These are phyloP conservation scores for Mus pahari DNA, from an alignment of 2,113 vertebrate genomes.

Conservation along the genomic window DNA sequence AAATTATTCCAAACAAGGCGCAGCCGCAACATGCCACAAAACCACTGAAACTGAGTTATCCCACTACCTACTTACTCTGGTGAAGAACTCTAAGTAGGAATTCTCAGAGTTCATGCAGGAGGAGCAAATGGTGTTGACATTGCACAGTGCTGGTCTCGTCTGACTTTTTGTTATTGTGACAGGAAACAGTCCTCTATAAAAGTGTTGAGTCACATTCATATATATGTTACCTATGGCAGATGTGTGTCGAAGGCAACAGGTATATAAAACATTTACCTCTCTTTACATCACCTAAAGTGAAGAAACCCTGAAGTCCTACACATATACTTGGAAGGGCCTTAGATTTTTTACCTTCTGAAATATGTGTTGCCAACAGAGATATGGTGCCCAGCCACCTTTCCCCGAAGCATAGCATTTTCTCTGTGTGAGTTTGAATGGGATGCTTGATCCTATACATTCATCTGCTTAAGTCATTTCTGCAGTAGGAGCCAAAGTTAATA, in stretches of 20 bases:
- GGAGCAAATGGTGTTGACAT: not conserved
- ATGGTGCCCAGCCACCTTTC: not conserved
- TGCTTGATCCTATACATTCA: not conserved
- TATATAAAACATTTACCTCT: not conserved
- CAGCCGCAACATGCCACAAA: not conserved
- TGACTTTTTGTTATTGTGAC: not conserved
- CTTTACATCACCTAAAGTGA: not conserved
- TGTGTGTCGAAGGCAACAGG: not conserved
- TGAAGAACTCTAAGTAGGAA: not conserved
- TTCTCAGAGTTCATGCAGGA: not conserved
- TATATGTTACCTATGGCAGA: not conserved
- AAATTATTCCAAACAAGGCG: not conserved
- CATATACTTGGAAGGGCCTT: not conserved
- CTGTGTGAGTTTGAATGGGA: not conserved
- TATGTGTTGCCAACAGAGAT: not conserved
- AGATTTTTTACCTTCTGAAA: not conserved
- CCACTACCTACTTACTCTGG: not conserved
- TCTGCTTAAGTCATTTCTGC: not conserved
- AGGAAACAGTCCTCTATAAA: not conserved
- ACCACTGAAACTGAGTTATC: not conserved
- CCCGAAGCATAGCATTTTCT: not conserved
- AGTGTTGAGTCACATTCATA: not conserved
- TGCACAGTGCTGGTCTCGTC: not conserved
- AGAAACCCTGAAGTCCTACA: not conserved
- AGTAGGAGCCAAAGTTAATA: conserved; percentile 14